Evolutionary conservation across 2,797 vertebrate genomes (phyloP).

Genomic region (Trachops cirrhosus): DNA sequence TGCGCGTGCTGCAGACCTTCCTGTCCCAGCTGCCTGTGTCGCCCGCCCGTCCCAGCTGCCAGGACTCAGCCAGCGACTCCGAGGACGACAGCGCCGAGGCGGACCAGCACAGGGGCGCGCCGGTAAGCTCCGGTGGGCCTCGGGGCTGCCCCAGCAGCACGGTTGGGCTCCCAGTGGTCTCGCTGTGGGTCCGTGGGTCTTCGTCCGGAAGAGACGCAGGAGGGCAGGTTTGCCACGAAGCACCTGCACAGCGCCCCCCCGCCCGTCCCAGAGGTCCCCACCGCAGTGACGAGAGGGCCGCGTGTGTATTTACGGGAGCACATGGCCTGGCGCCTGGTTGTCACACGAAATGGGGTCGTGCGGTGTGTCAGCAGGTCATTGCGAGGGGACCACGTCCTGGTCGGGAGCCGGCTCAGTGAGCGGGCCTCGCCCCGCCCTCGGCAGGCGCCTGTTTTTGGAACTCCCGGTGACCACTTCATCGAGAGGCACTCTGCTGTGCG

Average conservation of each 20-base stretch:
- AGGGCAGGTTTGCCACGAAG: accelerated
- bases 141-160: accelerated
- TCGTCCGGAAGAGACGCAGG: accelerated
- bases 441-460: too few species aligned
- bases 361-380: not conserved
- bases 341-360: not conserved
- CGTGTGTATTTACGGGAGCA: accelerated
- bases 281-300: too few species aligned
- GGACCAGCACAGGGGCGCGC: slow-evolving; percentile 81
- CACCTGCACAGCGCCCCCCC: not conserved
- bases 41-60: slow-evolving; percentile 82
- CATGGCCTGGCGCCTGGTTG: not conserved
- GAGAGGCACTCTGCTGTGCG: not conserved
- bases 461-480: too few species aligned
- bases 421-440: too few species aligned
- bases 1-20: slow-evolving; percentile 91
- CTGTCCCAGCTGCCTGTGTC: slow-evolving; percentile 92
- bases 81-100: slow-evolving; percentile 93
- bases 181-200: accelerated
- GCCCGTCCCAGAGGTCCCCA: not conserved
- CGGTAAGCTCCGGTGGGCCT: slow-evolving; percentile 80
- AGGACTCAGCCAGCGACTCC: slow-evolving; percentile 92
- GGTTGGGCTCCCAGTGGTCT: not conserved
- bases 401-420: too few species aligned
- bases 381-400: too few species aligned